A percentile compares a stretch with the other conserved stretches of the same genome.
These are phyloP conservation scores for Vollenhovia emeryi DNA, from an alignment of 1,140 invertebrate genomes.

Conservation along the genomic window DNA sequence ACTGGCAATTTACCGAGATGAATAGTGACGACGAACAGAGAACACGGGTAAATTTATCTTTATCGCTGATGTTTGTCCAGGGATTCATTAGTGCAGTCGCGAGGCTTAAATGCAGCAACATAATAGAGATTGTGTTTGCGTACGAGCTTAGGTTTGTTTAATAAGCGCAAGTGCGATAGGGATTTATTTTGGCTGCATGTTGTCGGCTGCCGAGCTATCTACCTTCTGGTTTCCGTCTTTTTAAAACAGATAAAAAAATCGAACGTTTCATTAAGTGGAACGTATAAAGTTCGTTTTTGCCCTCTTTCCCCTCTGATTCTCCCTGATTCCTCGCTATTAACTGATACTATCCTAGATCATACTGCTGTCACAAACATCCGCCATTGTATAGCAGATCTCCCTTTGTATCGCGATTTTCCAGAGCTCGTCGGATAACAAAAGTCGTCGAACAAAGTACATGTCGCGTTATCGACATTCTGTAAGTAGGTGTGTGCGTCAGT, in stretches of 20 bases:
- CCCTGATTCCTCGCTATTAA: background rate
- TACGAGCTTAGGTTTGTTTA: background rate
- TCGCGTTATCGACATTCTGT: constrained; percentile 47
- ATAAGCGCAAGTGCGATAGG: background rate
- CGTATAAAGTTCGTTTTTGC: background rate
- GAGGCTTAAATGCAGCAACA: background rate
- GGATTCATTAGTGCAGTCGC: constrained; percentile 6
- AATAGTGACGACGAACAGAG: background rate
- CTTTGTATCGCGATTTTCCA: constrained; percentile 49
- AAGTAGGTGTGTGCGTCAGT: constrained; percentile 25
- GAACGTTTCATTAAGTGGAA: constrained; percentile 22
- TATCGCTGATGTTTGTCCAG: background rate
- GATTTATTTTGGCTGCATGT: constrained; percentile 10
- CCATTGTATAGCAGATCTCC: constrained; percentile 14
- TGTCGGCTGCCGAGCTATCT: background rate
- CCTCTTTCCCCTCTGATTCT: background rate
- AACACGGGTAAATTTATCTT: background rate
- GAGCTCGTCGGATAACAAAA: constrained; percentile 62
- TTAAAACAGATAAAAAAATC: constrained; percentile 24
- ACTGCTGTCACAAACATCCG: background rate
- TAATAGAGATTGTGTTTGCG: background rate
- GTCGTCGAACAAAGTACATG: constrained; percentile 46
- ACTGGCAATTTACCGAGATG: background rate
- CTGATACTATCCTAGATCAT: constrained; percentile 18
- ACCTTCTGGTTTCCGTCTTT: background rate